Evolutionary conservation across 2,888 invertebrate genomes (phyloP), one percentile per base, ranked within the genome.

Genomic region (Apamea sordens): DNA sequence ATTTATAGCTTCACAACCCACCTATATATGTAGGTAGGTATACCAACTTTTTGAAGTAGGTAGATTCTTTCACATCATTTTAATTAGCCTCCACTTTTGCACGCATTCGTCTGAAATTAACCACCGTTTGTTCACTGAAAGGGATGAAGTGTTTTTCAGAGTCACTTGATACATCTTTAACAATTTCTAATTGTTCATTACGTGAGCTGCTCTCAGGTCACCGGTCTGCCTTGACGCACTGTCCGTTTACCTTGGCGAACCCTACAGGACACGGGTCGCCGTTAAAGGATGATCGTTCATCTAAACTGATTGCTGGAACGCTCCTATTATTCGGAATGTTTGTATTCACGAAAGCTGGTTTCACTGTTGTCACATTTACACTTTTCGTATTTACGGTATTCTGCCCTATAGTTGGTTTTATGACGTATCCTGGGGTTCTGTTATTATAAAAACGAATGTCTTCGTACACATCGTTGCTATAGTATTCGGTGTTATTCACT

Each of bases 251-350:
- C 87, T 88, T 93, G 10, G 91, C 90, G 41, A 88, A 91, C 11
- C 94, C 95, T 0, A 91, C 88, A 0, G 95, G 93, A 80, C 95
- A 95, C 36, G 89, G 87, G 76, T 95, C 94, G 7, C 93, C 95
- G 21, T 88, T 90, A 79, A 95, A 95, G 4, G 91, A 91, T 11
- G 94, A 89, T 56, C 95, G 88, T 61, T 93, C 92, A 77, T 91
- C 93, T 4, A 94, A 73, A 61, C 88, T 89, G 21, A 93, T 87
- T 78, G 85, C 87, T 6, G 88, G 84, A 70, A 87, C 83, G 28
- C 81, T 86, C 24, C 77, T 79, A 76, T 89, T 89, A 77, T 44
- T 73, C 15, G 80, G 36, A 44, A 74, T 73, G 36, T 76, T 77
- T n/a, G 77, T 82, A 70, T 56, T 78, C 61, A 69, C 68, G 44